These are phyloP conservation scores for Drosophila lacicola DNA, from an alignment of 2,888 invertebrate species.

Conservation along the genomic window DNA sequence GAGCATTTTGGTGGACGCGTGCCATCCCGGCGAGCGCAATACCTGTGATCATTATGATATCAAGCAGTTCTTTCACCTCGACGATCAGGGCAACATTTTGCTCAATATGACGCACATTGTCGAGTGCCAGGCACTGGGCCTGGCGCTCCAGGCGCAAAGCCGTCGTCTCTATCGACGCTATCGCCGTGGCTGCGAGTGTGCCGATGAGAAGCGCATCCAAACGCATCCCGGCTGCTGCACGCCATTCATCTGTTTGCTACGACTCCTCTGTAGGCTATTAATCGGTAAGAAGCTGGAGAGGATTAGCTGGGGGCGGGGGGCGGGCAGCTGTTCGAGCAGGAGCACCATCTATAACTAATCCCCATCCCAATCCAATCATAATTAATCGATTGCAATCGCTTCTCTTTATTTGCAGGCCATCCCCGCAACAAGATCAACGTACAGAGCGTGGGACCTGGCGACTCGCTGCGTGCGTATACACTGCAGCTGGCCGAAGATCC, in stretches of 20 bases:
- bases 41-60: slow-evolving; percentile 83
- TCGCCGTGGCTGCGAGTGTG: slow-evolving; percentile 69
- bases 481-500: slow-evolving; percentile 93
- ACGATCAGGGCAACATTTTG: slow-evolving; percentile 84
- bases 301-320: not conserved
- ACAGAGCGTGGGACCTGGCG: slow-evolving; percentile 87
- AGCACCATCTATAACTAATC: not conserved
- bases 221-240: slow-evolving; percentile 57
- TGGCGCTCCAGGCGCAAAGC: slow-evolving; percentile 64
- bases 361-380: not conserved
- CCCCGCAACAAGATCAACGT: slow-evolving; percentile 87
- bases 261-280: slow-evolving; percentile 70
- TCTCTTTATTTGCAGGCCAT: slow-evolving; percentile 88
- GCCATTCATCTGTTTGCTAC: slow-evolving; percentile 68
- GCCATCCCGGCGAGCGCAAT: slow-evolving; percentile 65
- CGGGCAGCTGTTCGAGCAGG: too few relatives aligned
- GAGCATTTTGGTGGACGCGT: slow-evolving; percentile 47
- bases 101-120: slow-evolving; percentile 82
- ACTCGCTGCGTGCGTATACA: slow-evolving; percentile 91
- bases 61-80: slow-evolving; percentile 84
- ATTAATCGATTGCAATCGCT: not conserved
- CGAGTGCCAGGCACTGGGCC: slow-evolving; percentile 79
- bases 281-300: slow-evolving; percentile 73
- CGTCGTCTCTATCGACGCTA: slow-evolving; percentile 74
- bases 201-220: slow-evolving; percentile 68